These are phyloP conservation scores for Copsychus sechellarum DNA, from an alignment of 2,113 vertebrate species.

Conservation along the genomic window DNA sequence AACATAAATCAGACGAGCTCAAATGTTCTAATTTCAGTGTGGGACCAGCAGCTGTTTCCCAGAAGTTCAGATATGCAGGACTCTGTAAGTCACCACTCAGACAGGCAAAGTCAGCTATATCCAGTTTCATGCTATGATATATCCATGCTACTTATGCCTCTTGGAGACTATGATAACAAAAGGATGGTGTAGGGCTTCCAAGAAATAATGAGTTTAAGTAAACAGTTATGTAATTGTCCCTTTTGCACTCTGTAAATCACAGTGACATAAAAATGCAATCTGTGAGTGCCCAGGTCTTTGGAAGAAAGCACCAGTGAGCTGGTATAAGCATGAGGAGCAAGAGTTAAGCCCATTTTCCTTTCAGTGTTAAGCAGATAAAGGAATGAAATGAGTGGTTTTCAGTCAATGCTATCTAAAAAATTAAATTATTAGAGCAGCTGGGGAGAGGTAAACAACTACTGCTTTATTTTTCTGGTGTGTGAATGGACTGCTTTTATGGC, in stretches of 20 bases:
- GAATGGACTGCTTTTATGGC: neutral
- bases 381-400: neutral
- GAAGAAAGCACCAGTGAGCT: constrained; percentile 1
- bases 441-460: neutral
- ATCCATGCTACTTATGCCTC: constrained; percentile 45
- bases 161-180: constrained; percentile 70
- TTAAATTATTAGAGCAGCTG: neutral
- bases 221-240: constrained; percentile 72
- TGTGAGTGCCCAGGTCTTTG: constrained; percentile 45
- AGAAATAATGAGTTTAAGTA: constrained; percentile 61
- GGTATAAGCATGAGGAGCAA: constrained; percentile 2
- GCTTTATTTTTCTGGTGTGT: neutral
- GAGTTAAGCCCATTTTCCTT: neutral
- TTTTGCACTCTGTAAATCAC: constrained; percentile 62
- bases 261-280: constrained; percentile 41
- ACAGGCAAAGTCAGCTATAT: constrained; percentile 70
- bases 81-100: constrained; percentile 70
- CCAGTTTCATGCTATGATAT: constrained; percentile 69
- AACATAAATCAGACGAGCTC: constrained; percentile 79
- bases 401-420: neutral
- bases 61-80: constrained; percentile 73
- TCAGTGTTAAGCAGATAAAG: neutral
- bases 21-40: constrained; percentile 75
- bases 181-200: constrained; percentile 67
- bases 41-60: constrained; percentile 80